These are phyloP conservation scores for Platalea minor DNA, from an alignment of 2,797 vertebrate species.

Conservation along the genomic window DNA sequence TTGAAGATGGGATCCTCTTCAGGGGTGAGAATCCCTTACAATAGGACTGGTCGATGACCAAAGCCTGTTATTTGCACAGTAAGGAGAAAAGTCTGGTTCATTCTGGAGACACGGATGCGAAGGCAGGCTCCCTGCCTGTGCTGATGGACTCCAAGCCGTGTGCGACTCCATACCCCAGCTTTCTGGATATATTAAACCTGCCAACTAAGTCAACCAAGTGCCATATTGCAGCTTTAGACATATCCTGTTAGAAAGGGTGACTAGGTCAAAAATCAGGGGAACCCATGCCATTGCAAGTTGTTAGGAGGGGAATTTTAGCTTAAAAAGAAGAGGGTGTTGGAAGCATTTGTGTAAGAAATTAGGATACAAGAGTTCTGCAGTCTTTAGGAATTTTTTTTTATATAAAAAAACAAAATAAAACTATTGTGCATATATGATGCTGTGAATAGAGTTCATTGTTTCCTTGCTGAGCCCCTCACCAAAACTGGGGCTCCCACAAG, in stretches of 20 bases:
- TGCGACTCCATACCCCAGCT: neutral
- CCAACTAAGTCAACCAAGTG: constrained; percentile 36
- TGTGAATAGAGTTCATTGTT: neutral
- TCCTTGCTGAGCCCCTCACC: neutral
- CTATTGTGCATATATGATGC: constrained; percentile 56
- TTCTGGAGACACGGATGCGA: neutral
- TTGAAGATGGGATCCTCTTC: constrained; percentile 50
- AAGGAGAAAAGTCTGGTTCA: constrained; percentile 44
- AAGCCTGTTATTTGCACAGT: constrained; percentile 44
- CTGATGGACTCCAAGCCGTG: neutral
- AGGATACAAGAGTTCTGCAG: constrained; percentile 31
- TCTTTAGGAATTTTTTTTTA: constrained; percentile 64
- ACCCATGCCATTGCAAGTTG: neutral
- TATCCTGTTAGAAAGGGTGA: constrained; percentile 19
- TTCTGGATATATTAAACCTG: constrained; percentile 50
- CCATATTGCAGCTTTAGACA: constrained; percentile 66
- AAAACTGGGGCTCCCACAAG: neutral
- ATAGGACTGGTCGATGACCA: neutral
- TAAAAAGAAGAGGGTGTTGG: constrained; percentile 9
- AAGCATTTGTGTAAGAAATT: constrained; percentile 28
- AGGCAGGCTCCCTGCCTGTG: neutral
- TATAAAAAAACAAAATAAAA: constrained; percentile 66
- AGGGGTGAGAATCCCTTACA: constrained; percentile 6
- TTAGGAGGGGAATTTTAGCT: constrained; percentile 53
- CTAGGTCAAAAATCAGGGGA: constrained; percentile 41